Percentiles rank a stretch among this genome's conserved stretches.
phyloP scores from a whole-genome alignment of 1,140 invertebrate genomes.

The Listronotus bonariensis region DNA sequence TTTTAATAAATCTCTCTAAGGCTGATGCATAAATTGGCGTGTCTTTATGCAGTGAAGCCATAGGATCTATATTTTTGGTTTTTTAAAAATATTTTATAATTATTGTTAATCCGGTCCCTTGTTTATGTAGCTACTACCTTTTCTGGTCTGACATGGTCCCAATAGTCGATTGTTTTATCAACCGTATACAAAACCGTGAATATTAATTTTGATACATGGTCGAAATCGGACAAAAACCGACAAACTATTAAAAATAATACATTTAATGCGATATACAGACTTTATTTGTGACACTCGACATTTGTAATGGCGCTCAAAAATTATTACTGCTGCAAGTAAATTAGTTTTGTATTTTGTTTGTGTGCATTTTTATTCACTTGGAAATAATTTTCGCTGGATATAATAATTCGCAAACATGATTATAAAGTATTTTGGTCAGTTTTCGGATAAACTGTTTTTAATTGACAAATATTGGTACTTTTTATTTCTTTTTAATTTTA shows the following conservation, averaged over 20 bases:
- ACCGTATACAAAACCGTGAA: constrained; percentile 22
- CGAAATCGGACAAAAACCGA: constrained; percentile 32
- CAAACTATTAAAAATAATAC: constrained; percentile 38
- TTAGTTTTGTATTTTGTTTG: constrained; percentile 28
- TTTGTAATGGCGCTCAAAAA: constrained; percentile 31
- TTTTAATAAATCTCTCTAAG: too few relatives aligned
- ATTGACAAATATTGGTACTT: too few relatives aligned
- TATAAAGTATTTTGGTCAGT: background rate
- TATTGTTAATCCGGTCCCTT: too few relatives aligned
- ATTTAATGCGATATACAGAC: constrained; percentile 20
- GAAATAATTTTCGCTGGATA: background rate
- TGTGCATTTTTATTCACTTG: constrained; percentile 5
- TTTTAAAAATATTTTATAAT: too few relatives aligned
- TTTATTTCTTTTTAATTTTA: too few relatives aligned
- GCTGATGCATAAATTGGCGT: too few relatives aligned
- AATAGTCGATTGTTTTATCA: constrained; percentile 5
- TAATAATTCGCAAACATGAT: constrained; percentile 21
- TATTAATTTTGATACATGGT: constrained; percentile 35
- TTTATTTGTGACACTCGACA: constrained; percentile 31
- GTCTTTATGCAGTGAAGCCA: too few relatives aligned
- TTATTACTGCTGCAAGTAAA: constrained; percentile 23
- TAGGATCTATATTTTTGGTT: too few relatives aligned
- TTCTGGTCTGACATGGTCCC: background rate
- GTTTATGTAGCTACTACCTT: too few relatives aligned
- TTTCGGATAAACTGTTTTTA: too few relatives aligned